Evolutionary conservation across 2,888 invertebrate species (phyloP).

Genomic region (Biston betularia): DNA sequence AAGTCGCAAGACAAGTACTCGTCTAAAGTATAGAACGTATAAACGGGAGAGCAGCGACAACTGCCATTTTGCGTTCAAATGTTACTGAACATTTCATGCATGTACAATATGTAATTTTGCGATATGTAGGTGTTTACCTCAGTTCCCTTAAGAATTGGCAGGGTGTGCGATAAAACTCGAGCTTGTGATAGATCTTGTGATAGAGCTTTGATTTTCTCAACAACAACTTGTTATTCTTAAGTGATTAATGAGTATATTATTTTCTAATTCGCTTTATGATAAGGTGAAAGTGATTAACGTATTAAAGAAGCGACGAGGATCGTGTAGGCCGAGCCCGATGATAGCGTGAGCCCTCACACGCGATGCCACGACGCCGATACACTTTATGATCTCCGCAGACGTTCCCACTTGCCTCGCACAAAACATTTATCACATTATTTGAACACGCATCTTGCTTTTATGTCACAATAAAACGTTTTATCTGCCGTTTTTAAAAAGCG

Average conservation of each 20-base stretch:
- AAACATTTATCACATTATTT: constrained; percentile 58
- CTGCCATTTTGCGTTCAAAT: no score
- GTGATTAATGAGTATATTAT: neutral
- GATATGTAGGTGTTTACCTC: no score
- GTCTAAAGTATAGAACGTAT: no score
- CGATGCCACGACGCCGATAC: constrained; percentile 51
- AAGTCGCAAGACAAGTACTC: no score
- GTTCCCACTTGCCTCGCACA: constrained; percentile 41
- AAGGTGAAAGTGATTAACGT: constrained; percentile 44
- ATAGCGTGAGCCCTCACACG: constrained; percentile 53
- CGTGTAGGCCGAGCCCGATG: constrained; percentile 53
- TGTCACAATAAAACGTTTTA: constrained; percentile 37
- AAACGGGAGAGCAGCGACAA: no score
- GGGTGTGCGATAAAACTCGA: no score
- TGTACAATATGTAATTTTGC: no score
- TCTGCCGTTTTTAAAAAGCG: constrained; percentile 20
- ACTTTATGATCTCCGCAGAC: constrained; percentile 47
- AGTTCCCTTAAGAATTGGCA: no score
- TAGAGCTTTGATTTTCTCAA: neutral
- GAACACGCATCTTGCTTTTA: constrained; percentile 49
- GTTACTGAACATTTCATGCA: no score
- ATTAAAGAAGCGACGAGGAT: constrained; percentile 36
- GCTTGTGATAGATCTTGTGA: no score
- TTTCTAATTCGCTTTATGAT: neutral
- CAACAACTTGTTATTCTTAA: neutral